Base-by-base conservation (phyloP, 2,113 vertebrate genomes). In the Alectura lathami region DNA sequence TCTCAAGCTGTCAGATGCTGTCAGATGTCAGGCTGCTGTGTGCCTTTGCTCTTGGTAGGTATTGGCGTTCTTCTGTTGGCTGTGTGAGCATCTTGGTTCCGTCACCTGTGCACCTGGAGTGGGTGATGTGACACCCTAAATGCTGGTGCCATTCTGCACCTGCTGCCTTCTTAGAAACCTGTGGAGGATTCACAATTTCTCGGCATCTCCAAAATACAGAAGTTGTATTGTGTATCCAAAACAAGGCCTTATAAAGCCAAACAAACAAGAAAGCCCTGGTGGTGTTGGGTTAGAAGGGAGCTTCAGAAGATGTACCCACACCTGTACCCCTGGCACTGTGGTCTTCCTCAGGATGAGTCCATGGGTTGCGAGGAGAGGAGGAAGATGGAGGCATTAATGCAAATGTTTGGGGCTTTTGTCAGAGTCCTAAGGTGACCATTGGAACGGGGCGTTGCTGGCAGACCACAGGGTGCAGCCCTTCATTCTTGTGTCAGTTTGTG, bases 401-500 rank as follows among this genome's bases (percentile, higher is more conserved):
- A 53, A 9, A 53, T 7, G 3, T 30, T 66, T 50, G 57, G 26
- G 43, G 42, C 6, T 43, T 69, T 51, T 76, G 17, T 75, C 59
- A 1, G 0, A 75, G n/a, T 73, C 29, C 45, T 56, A 4, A 20
- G 0, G 2, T 48, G 38, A 18, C 48, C 3, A 1, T 3, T 11
- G 36, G 59, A 64, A 53, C 69, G 57, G 48, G 18, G 2, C 8
- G 5, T 48, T 48, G 47, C 50, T 51, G 13, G 15, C 15, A 24
- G 24, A 26, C 50, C 26, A 24, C 50, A 51, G 50, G 50, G 24
- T 13, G 23, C 50, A 26, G 50, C n/a, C n/a, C n/a, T 53, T 36
- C 21, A 4, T 59, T 82, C 21, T 15, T 51, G 1, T n/a, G 4
- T 40, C 7, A 4, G 17, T 63, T 21, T 34, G 27, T 81, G 42